Conservation (phyloP, 2,797 vertebrate species). For the Macropus fuliginosus region DNA sequence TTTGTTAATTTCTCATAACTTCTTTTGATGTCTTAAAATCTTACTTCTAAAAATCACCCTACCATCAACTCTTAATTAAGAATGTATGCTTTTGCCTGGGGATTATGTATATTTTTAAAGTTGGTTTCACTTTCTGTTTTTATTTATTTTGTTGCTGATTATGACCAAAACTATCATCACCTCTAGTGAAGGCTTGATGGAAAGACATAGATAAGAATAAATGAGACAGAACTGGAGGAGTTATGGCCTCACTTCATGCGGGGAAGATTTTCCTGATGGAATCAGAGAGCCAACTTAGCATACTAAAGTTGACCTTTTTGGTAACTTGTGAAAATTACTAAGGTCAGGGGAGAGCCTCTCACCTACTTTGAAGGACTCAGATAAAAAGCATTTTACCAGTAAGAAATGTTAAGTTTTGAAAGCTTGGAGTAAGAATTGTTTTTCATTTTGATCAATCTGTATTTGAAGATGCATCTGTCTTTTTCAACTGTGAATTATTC, state of each 20-base stretch:
- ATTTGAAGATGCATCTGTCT: neutral
- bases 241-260: neutral
- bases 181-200: neutral
- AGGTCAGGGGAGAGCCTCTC: neutral
- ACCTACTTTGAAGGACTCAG: constrained; percentile 2
- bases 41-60: constrained; percentile 24
- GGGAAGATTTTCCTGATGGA: neutral
- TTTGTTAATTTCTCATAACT: neutral
- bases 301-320: neutral
- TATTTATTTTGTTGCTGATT: neutral
- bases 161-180: neutral
- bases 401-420: constrained; percentile 32
- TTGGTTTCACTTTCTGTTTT: constrained; percentile 44
- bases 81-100: constrained; percentile 4
- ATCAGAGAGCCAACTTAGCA: neutral
- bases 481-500: constrained; percentile 10
- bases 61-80: constrained; percentile 21
- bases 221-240: neutral
- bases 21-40: neutral
- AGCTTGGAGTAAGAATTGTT: constrained; percentile 44
- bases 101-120: constrained; percentile 23
- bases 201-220: neutral
- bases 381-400: constrained; percentile 16
- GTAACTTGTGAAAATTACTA: constrained; percentile 26
- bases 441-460: constrained; percentile 51